phyloP scores from a whole-genome alignment of 64 coral and sea anemone species.

The Pocillopora verrucosa region DNA sequence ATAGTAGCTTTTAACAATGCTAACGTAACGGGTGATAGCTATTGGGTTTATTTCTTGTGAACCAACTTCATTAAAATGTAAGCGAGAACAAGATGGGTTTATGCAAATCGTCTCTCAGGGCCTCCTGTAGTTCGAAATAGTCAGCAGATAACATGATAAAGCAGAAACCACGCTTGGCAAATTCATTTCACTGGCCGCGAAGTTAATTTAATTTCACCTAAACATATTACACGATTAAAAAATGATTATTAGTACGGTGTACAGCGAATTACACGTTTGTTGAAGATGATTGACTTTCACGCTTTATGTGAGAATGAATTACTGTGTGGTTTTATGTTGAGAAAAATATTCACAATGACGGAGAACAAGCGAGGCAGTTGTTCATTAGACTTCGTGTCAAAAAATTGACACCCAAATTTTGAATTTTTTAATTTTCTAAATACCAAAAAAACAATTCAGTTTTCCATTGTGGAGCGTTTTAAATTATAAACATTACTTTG shows the following conservation, averaged over 20 bases:
- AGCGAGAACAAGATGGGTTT: constrained; percentile 43
- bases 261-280: constrained; percentile 28
- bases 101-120: neutral
- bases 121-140: constrained; percentile 24
- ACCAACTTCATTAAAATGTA: constrained; percentile 61
- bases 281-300: constrained; percentile 42
- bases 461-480: neutral
- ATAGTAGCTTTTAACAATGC: constrained; percentile 44
- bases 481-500: neutral
- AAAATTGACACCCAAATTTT: constrained; percentile 3
- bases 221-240: constrained; percentile 57
- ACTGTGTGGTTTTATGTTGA: constrained; percentile 36
- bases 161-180: constrained; percentile 18
- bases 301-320: constrained; percentile 37
- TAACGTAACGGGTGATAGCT: constrained; percentile 57
- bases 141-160: constrained; percentile 29
- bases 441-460: neutral
- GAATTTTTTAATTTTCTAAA: constrained; percentile 6
- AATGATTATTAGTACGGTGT: constrained; percentile 21
- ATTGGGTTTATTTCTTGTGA: constrained; percentile 38
- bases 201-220: constrained; percentile 38
- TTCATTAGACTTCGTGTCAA: constrained; percentile 13
- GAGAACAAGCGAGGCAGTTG: neutral
- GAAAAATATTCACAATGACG: constrained; percentile 11
- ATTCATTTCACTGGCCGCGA: constrained; percentile 36